Base-by-base conservation (phyloP, 2,113 vertebrate genomes). In the Tychaedon coryphoeus region DNA sequence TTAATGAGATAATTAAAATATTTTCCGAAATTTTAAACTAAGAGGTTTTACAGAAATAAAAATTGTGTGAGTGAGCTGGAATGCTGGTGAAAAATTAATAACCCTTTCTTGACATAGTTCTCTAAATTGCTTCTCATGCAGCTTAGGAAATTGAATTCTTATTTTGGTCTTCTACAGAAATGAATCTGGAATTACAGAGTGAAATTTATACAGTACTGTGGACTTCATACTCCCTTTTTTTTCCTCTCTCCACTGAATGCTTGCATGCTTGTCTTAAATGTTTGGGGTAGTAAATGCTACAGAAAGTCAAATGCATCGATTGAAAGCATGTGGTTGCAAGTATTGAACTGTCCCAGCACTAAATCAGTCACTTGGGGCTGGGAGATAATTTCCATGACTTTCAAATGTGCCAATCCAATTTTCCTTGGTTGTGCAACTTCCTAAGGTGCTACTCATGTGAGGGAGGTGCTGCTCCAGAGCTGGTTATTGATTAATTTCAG, bases 11-110 rank as follows among this genome's bases (percentile, higher is more conserved):
- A 80, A 47, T 61, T 38, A 19, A 40, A 82, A 40, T 64, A 47
- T 57, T 80, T 93, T 58, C 24, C 22, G 60, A 83, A 91, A 66
- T 80, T 29, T 64, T 64, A 26, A 80, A n/a, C 14, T 16, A 34
- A 82, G n/a, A 79, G 18, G 29, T 83, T 90, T 94, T 86, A 54
- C 64, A 60, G 66, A 65, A 92, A 42, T 72, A 78, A 93, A 93
- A 95, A 62, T 42, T 19, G 51, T 12, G 28, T 82, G 74, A 77
- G 28, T 40, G 74, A 92, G 60, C 51, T 73, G 69, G 51, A 70
- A 50, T 66, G 45, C 33, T 89, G 42, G 38, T 91, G 60, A 94
- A 84, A 94, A 77, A 86, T 91, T 74, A 86, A 94, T 78, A 72
- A 47, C 48, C 19, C 53, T 66, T 86, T 86, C 66, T 79, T 78